phyloP scores from a whole-genome alignment of 1,140 invertebrate genomes.

The Ceratina japonica region DNA sequence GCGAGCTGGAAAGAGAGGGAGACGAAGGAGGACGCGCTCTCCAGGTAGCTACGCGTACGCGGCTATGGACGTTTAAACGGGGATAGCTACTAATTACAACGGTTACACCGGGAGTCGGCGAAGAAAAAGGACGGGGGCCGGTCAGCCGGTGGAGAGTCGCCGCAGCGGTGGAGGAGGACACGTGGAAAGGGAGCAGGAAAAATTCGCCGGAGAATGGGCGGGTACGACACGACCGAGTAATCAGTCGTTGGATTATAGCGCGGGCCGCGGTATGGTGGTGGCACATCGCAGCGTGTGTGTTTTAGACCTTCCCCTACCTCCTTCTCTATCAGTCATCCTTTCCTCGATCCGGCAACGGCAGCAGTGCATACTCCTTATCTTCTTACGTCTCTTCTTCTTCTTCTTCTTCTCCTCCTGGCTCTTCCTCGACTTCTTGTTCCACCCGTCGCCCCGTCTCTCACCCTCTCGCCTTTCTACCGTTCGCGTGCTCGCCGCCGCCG shows the following conservation, averaged over 20 bases:
- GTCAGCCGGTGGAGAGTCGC: conserved; percentile 21
- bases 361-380: not conserved
- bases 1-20: not conserved
- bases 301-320: not conserved
- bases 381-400: conserved; percentile 20
- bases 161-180: conserved; percentile 18
- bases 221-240: conserved; percentile 62
- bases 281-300: not conserved
- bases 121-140: conserved; percentile 54
- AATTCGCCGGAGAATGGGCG: conserved; percentile 63
- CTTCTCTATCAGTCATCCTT: not conserved
- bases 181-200: conserved; percentile 61
- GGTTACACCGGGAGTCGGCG: conserved; percentile 59
- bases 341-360: not conserved
- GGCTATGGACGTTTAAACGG: conserved; percentile 59
- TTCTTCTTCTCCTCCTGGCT: conserved; percentile 8
- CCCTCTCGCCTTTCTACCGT: conserved; percentile 17
- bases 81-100: conserved; percentile 67
- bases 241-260: conserved; percentile 61
- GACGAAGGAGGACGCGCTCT: conserved; percentile 4
- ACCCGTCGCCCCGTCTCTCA: not conserved
- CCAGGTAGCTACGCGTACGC: conserved; percentile 38
- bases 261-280: conserved; percentile 15
- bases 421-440: not conserved
- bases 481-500: conserved; percentile 10